Conservation (phyloP, 2,113 vertebrate species). For the Athene noctua region DNA sequence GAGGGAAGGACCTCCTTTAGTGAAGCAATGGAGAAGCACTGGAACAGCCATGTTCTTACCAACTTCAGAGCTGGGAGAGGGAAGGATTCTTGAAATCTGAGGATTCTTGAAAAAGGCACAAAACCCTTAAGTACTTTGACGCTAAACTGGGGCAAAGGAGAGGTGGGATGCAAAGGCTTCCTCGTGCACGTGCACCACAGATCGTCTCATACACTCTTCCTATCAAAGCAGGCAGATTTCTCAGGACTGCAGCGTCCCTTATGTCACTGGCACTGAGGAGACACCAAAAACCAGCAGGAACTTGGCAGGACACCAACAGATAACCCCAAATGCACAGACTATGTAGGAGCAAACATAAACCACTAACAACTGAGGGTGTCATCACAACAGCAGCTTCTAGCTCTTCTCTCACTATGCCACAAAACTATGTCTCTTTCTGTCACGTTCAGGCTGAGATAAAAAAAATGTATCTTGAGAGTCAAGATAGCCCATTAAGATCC, state of each 20-base stretch:
- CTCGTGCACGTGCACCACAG: background rate
- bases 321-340: background rate
- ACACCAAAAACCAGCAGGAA: background rate
- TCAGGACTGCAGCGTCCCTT: background rate
- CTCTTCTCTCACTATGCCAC: background rate
- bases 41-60: background rate
- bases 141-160: background rate
- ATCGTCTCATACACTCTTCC: background rate
- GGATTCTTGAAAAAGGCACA: background rate
- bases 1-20: background rate
- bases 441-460: background rate
- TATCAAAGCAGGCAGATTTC: background rate
- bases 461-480: background rate
- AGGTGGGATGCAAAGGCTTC: background rate
- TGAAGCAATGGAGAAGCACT: background rate
- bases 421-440: background rate
- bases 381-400: background rate
- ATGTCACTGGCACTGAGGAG: background rate
- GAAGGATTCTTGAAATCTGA: background rate
- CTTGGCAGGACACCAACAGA: background rate
- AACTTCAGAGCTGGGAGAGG: background rate
- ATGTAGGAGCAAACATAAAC: rapidly evolving
- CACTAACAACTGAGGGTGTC: background rate
- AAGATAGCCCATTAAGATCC: background rate
- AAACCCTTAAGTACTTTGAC: background rate